phyloP scores from a whole-genome alignment of 2,113 vertebrate genomes.

The Sinosuthora webbiana region DNA sequence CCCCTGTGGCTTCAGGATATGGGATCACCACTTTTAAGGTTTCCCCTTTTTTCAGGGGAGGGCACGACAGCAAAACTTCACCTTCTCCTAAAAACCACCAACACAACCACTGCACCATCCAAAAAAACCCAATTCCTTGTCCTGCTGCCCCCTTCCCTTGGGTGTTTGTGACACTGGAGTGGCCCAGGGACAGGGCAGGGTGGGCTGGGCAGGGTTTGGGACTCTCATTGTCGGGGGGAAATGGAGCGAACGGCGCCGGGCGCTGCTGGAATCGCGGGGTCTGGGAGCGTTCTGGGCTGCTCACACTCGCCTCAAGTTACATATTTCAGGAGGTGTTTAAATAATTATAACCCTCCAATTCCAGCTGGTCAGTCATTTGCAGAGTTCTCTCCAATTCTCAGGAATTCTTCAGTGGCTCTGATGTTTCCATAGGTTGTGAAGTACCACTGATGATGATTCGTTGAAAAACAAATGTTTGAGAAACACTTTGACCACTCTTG shows the following conservation, averaged over 20 bases:
- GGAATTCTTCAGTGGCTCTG: background rate
- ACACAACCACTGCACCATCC: no score
- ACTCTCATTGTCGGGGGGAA: background rate
- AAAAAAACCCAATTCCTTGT: background rate
- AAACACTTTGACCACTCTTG: background rate
- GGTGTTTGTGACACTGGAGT: background rate
- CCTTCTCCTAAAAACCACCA: background rate
- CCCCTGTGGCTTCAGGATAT: background rate
- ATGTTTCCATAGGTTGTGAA: background rate
- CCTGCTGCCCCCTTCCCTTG: fast-evolving
- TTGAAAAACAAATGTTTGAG: background rate
- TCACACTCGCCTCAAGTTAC: background rate
- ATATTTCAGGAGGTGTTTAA: background rate
- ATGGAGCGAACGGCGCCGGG: background rate
- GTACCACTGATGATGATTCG: no score
- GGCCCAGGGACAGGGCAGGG: background rate
- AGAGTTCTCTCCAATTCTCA: background rate
- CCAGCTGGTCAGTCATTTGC: background rate
- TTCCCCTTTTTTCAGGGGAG: background rate
- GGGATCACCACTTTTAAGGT: background rate
- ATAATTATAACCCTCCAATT: background rate
- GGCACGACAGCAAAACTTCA: background rate
- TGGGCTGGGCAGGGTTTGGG: background rate
- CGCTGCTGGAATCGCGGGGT: background rate
- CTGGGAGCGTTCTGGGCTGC: background rate